Evolutionary conservation across 2,797 vertebrate species (phyloP).

Genomic region (Schizopygopsis malacanthus): DNA sequence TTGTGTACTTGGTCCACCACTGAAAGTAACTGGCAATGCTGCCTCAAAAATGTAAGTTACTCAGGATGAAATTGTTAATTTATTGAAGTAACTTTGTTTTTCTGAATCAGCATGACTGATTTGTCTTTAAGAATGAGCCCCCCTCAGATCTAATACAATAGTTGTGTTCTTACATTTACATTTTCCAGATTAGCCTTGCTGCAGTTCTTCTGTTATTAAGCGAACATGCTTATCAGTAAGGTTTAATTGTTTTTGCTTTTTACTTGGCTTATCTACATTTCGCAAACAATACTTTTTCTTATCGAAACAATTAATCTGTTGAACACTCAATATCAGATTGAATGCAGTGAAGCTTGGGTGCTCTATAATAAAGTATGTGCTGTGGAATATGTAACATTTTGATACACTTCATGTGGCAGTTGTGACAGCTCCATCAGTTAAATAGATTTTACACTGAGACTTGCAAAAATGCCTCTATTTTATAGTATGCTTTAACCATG

Average conservation of each 20-base stretch:
- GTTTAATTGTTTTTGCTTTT: slow-evolving; percentile 47
- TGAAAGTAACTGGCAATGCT: background rate
- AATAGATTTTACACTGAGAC: slow-evolving; percentile 31
- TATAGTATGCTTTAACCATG: slow-evolving; percentile 19
- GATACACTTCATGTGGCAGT: slow-evolving; percentile 47
- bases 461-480: slow-evolving; percentile 10
- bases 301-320: slow-evolving; percentile 25
- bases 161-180: background rate
- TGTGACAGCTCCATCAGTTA: slow-evolving; percentile 24
- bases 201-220: slow-evolving; percentile 6
- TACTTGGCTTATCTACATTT: background rate
- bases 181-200: slow-evolving; percentile 1
- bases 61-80: background rate
- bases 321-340: slow-evolving; percentile 28
- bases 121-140: background rate
- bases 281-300: slow-evolving; percentile 51
- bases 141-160: background rate
- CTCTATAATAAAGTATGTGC: background rate
- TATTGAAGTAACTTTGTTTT: background rate
- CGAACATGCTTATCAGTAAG: background rate
- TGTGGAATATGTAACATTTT: slow-evolving; percentile 26
- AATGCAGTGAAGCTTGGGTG: slow-evolving; percentile 18
- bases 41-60: background rate
- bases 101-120: background rate
- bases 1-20: no score